phyloP scores from a whole-genome alignment of 2,113 vertebrate genomes.

The Peromyscus maniculatus region DNA sequence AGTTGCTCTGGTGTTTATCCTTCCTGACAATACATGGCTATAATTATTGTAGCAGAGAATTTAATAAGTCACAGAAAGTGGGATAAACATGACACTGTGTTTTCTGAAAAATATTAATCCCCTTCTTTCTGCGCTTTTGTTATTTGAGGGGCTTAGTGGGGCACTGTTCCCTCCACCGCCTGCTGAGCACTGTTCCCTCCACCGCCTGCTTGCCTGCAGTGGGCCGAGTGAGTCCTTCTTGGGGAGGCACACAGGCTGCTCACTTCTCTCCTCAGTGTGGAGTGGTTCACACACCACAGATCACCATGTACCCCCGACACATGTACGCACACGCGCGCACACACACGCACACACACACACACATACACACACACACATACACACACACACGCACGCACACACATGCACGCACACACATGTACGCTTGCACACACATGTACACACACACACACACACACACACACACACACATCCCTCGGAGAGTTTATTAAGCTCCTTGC shows the following conservation, averaged over 20 bases:
- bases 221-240: too few species aligned
- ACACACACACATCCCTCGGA: too few species aligned
- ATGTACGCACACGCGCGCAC: too few species aligned
- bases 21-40: conserved; percentile 62
- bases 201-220: accelerated
- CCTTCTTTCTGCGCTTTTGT: conserved; percentile 31
- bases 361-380: too few species aligned
- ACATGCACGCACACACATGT: too few species aligned
- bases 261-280: too few species aligned
- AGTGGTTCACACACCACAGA: accelerated
- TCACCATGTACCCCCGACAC: accelerated
- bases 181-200: background rate
- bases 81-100: conserved; percentile 79
- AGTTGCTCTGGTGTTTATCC: conserved; percentile 70
- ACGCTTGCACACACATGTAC: too few species aligned
- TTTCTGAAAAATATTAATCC: conserved; percentile 67
- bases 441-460: too few species aligned
- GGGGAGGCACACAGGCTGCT: accelerated
- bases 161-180: background rate
- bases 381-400: too few species aligned
- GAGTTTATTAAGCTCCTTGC: accelerated
- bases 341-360: too few species aligned
- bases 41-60: conserved; percentile 77
- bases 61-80: conserved; percentile 75
- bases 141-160: conserved; percentile 47